phyloP scores from a whole-genome alignment of 1,140 invertebrate genomes.

The Dreissena polymorpha region DNA sequence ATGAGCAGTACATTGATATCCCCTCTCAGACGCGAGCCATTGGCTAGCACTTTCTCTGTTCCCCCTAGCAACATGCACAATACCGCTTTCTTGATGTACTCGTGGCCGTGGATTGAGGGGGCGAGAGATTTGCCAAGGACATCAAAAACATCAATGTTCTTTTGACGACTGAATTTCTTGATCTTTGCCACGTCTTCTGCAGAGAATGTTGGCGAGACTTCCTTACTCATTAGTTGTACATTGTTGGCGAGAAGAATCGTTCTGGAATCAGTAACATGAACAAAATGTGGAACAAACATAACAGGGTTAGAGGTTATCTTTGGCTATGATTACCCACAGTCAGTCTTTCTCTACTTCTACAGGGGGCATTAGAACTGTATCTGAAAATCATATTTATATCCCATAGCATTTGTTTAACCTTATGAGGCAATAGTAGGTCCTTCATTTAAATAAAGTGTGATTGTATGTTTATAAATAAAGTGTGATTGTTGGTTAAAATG shows the following conservation, averaged over 20 bases:
- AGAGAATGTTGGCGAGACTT: slow-evolving; percentile 89
- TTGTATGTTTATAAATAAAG: no score
- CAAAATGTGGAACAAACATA: neutral
- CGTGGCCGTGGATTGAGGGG: slow-evolving; percentile 98
- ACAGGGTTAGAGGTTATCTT: no score
- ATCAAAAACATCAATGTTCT: slow-evolving; percentile 90
- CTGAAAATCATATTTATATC: no score
- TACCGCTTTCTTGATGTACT: slow-evolving; percentile 98
- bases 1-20: slow-evolving; percentile 99
- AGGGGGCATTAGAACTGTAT: no score
- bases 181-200: slow-evolving; percentile 94
- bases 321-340: no score
- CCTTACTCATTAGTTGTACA: slow-evolving; percentile 94
- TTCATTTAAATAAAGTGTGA: no score
- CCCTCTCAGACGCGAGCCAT: slow-evolving; percentile 97
- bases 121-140: slow-evolving; percentile 95
- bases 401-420: no score
- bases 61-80: slow-evolving; percentile 97
- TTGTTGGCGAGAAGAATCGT: slow-evolving; percentile 97
- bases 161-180: slow-evolving; percentile 90
- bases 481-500: no score
- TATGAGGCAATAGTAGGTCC: no score
- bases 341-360: no score
- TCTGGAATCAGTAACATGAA: slow-evolving; percentile 80
- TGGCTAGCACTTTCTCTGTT: slow-evolving; percentile 96